These are phyloP conservation scores for Cotesia congregata DNA, from an alignment of 2,888 invertebrate genomes.

Conservation along the genomic window DNA sequence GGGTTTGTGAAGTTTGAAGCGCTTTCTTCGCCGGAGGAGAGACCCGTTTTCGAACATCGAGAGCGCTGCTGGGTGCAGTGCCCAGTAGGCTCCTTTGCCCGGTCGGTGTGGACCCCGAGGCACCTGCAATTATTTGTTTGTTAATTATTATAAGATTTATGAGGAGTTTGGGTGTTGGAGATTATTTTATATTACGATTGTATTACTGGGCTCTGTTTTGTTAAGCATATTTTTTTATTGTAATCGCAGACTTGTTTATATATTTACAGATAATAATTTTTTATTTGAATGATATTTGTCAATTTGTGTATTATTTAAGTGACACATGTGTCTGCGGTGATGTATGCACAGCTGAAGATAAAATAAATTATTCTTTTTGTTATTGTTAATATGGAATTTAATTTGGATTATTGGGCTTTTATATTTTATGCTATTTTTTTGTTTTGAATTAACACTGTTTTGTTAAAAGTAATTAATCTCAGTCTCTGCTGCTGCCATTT, in stretches of 20 bases:
- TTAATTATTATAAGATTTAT: not conserved
- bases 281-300: slow-evolving; percentile 18
- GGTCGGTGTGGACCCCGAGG: slow-evolving; percentile 84
- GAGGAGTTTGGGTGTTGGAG: no score
- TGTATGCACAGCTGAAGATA: slow-evolving; percentile 18
- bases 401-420: not conserved
- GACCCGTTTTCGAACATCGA: slow-evolving; percentile 93
- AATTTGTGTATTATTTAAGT: slow-evolving; percentile 18
- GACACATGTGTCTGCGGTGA: slow-evolving; percentile 28
- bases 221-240: not conserved
- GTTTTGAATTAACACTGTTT: not conserved
- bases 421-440: not conserved
- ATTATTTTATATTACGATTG: not conserved
- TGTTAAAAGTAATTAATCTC: no score
- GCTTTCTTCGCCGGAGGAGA: slow-evolving; percentile 82
- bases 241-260: slow-evolving; percentile 14
- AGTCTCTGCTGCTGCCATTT: no score
- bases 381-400: not conserved
- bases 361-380: slow-evolving; percentile 5
- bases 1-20: slow-evolving; percentile 86
- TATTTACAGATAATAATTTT: slow-evolving; percentile 4
- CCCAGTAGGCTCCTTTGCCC: slow-evolving; percentile 90
- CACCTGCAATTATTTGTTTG: slow-evolving; percentile 70
- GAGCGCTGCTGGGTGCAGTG: slow-evolving; percentile 82
- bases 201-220: not conserved